Percentiles rank a stretch among this genome's conserved stretches.
Evolutionary conservation across 2,888 invertebrate species (phyloP).

Genomic region (Crocallis elinguaria): DNA sequence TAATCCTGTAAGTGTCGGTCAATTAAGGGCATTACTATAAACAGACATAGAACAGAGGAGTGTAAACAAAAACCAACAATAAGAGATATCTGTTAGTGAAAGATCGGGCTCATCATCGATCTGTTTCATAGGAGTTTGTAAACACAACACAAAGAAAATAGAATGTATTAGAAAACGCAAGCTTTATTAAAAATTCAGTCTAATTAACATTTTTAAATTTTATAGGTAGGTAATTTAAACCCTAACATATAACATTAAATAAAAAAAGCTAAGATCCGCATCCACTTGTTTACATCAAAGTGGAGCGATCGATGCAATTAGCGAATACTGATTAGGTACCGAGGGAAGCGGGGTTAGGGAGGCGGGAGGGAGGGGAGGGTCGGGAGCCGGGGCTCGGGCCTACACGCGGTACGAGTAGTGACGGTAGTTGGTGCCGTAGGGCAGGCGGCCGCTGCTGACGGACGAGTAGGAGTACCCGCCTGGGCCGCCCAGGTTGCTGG

Average conservation of each 20-base stretch:
- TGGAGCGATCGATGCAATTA: slow-evolving; percentile 77
- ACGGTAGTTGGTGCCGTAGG: slow-evolving; percentile 92
- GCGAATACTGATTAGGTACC: slow-evolving; percentile 79
- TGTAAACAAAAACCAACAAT: slow-evolving; percentile 40
- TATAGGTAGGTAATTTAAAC: slow-evolving; percentile 61
- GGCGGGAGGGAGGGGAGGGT: slow-evolving; percentile 43
- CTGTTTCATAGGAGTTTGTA: slow-evolving; percentile 47
- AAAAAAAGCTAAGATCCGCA: slow-evolving; percentile 64
- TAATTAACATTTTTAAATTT: slow-evolving; percentile 69
- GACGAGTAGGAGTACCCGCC: slow-evolving; percentile 94
- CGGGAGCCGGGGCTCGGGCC: slow-evolving; percentile 60
- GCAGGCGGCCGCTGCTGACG: slow-evolving; percentile 91
- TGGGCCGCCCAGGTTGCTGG: slow-evolving; percentile 90
- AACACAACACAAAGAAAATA: slow-evolving; percentile 68
- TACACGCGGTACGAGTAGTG: slow-evolving; percentile 95
- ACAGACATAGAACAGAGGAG: slow-evolving; percentile 16
- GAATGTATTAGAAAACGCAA: slow-evolving; percentile 75
- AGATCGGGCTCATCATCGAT: slow-evolving; percentile 74
- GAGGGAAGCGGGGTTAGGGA: slow-evolving; percentile 48
- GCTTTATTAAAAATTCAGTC: slow-evolving; percentile 84
- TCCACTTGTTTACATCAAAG: slow-evolving; percentile 73
- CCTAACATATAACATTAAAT: slow-evolving; percentile 62
- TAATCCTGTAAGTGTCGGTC: slow-evolving; percentile 1
- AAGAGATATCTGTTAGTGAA: slow-evolving; percentile 56
- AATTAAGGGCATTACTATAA: slow-evolving; percentile 11